A percentile compares a stretch with the other conserved stretches of the same genome.
Evolutionary conservation across 92 coral and sea anemone genomes (phyloP).

Genomic region (Zoanthus sansibaricus): DNA sequence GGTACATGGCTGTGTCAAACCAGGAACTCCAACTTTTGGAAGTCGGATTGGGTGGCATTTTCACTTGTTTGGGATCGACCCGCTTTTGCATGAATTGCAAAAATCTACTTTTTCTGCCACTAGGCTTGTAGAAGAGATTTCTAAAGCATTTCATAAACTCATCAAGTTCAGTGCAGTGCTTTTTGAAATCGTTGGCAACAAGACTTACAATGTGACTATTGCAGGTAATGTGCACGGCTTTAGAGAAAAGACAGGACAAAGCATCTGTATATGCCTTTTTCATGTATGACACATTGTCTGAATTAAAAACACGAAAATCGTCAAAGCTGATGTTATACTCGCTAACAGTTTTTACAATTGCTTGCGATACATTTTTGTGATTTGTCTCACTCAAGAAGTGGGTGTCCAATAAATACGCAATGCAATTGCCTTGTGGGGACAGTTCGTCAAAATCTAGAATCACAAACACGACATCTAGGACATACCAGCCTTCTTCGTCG

Average conservation of each 20-base stretch:
- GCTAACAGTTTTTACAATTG: constrained; percentile 55
- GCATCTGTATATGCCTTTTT: constrained; percentile 73
- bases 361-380: constrained; percentile 60
- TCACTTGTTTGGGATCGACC: not conserved
- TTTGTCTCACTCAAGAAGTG: constrained; percentile 61
- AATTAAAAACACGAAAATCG: constrained; percentile 66
- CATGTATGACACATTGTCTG: constrained; percentile 74
- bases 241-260: constrained; percentile 62
- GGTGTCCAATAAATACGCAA: constrained; percentile 58
- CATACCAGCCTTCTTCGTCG: constrained; percentile 57
- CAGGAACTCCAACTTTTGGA: constrained; percentile 69
- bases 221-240: constrained; percentile 68
- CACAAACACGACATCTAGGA: constrained; percentile 62
- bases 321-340: constrained; percentile 70
- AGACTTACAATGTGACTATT: constrained; percentile 76
- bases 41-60: constrained; percentile 74
- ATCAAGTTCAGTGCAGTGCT: constrained; percentile 55
- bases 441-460: constrained; percentile 56
- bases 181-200: constrained; percentile 73
- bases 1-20: constrained; percentile 63
- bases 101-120: constrained; percentile 71
- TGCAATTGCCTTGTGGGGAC: constrained; percentile 37
- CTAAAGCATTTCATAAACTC: constrained; percentile 72
- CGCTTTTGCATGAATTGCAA: not conserved
- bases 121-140: constrained; percentile 63